Evolutionary conservation across 2,797 vertebrate genomes (phyloP).

Genomic region (Rhinoraja longicauda): DNA sequence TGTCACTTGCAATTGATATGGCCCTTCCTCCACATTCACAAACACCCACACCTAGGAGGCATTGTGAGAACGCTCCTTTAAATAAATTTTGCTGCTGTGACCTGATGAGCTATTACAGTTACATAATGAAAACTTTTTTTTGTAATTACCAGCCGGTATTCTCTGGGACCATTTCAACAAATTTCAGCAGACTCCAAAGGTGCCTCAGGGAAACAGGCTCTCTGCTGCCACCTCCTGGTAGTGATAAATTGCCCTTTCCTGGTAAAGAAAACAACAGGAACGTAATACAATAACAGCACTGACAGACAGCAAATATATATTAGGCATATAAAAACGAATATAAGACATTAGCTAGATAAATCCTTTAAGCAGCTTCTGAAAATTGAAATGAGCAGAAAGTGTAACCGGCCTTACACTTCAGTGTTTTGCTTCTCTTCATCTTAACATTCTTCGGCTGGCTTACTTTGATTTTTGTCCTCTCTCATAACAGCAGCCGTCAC

Average conservation of each 20-base stretch:
- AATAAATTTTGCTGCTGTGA: neutral
- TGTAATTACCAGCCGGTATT: constrained; percentile 33
- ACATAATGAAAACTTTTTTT: neutral
- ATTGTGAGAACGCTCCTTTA: neutral
- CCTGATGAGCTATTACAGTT: neutral
- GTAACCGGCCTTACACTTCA: neutral
- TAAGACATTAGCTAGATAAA: neutral
- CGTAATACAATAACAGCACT: constrained; percentile 13
- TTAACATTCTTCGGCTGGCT: constrained; percentile 14
- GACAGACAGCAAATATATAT: neutral
- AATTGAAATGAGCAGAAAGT: neutral
- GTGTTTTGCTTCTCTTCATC: constrained; percentile 25
- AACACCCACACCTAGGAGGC: neutral
- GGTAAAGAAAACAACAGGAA: neutral
- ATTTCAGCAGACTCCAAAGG: neutral
- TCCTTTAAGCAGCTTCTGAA: constrained; percentile 15
- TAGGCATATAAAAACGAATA: constrained; percentile 1
- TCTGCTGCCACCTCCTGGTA: constrained; percentile 34
- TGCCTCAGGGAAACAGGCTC: neutral
- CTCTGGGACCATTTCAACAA: neutral
- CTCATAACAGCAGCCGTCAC: constrained; percentile 29
- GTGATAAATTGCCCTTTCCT: neutral
- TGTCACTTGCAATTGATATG: neutral
- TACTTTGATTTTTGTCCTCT: constrained; percentile 35
- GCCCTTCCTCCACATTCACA: neutral